These are phyloP conservation scores for Amaurobius ferox DNA, from an alignment of 2,888 invertebrate species.

Conservation along the genomic window DNA sequence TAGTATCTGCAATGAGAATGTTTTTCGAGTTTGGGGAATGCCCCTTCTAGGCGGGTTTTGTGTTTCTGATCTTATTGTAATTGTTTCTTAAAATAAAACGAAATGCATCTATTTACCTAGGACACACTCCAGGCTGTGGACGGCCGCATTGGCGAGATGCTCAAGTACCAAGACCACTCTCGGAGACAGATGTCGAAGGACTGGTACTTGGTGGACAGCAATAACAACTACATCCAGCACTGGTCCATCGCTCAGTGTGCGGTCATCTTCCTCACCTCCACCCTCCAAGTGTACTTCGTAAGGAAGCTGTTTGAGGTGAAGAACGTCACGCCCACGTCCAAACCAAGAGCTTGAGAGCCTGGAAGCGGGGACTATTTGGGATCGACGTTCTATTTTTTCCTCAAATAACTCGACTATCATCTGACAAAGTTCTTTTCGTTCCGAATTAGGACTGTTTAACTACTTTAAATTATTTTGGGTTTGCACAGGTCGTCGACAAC, in stretches of 20 bases:
- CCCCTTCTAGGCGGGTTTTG: too few species aligned
- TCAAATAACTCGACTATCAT: too few species aligned
- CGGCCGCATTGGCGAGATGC: conserved; percentile 80
- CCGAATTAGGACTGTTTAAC: too few species aligned
- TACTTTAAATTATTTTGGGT: too few species aligned
- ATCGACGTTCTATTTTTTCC: too few species aligned
- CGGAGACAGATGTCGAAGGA: conserved; percentile 89
- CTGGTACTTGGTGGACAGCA: conserved; percentile 87
- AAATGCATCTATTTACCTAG: conserved; percentile 51
- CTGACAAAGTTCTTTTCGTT: too few species aligned
- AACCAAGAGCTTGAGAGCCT: conserved; percentile 67
- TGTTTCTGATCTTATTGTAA: too few species aligned
- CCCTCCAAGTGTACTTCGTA: conserved; percentile 91
- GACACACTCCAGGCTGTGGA: conserved; percentile 74
- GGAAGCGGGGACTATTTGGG: too few species aligned
- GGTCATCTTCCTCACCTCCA: conserved; percentile 87
- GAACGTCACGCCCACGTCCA: conserved; percentile 74
- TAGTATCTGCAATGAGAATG: too few species aligned
- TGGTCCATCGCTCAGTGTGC: conserved; percentile 93
- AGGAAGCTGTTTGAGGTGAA: conserved; percentile 91
- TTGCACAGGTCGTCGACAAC: too few species aligned
- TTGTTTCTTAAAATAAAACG: too few species aligned
- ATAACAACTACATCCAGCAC: conserved; percentile 89
- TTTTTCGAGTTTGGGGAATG: too few species aligned
- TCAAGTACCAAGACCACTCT: conserved; percentile 88